Conservation (phyloP, 2,113 vertebrate genomes). For the Hemibagrus wyckioides region DNA sequence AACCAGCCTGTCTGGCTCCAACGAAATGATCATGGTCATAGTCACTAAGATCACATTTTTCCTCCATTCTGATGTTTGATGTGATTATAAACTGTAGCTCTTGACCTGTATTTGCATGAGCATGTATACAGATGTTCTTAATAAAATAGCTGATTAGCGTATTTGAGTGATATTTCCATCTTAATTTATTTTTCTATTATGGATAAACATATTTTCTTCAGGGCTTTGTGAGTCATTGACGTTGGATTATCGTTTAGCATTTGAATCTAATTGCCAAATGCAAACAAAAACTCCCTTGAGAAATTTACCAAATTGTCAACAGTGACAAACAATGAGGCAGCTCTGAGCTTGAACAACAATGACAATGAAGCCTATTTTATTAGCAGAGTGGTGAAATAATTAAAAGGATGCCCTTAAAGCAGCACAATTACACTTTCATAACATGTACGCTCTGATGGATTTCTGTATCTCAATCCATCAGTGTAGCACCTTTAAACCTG, state of each 20-base stretch:
- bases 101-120: not conserved
- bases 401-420: not conserved
- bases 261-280: constrained; percentile 23
- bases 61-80: not conserved
- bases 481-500: not conserved
- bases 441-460: not conserved
- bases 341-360: not conserved
- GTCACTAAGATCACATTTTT: not conserved
- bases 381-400: not conserved
- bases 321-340: not conserved
- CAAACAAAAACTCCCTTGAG: constrained; percentile 16
- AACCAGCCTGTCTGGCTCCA: not conserved
- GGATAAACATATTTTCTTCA: not conserved
- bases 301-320: constrained; percentile 18
- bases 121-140: not conserved
- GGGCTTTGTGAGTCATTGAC: not conserved
- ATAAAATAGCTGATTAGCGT: not conserved
- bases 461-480: not conserved
- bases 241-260: not conserved
- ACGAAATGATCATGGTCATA: not conserved
- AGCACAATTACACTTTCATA: constrained; percentile 2
- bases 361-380: not conserved
- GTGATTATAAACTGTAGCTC: not conserved
- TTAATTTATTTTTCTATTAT: not conserved
- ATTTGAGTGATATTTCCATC: not conserved